Evolutionary conservation across 2,797 vertebrate genomes (phyloP).

Genomic region (Thamnophis elegans): DNA sequence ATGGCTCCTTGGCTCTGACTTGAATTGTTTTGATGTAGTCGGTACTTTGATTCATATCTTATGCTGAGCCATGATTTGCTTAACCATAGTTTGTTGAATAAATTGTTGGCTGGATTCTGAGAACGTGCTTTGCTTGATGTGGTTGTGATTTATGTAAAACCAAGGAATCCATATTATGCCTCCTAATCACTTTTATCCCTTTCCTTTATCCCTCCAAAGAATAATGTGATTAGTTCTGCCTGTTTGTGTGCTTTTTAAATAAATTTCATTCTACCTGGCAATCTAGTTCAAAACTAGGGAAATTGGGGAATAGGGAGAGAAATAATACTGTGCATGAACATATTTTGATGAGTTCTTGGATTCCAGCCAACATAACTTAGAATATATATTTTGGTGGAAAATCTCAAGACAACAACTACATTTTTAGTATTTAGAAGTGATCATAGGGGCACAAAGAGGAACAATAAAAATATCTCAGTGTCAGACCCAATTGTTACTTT

Average conservation of each 20-base stretch:
- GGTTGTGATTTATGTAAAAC: neutral
- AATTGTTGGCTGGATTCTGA: neutral
- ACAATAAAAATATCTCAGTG: neutral
- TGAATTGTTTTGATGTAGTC: neutral
- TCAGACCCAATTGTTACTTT: neutral
- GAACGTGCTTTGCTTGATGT: neutral
- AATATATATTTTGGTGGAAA: neutral
- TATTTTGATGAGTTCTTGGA: neutral
- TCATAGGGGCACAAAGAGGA: neutral
- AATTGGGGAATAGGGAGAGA: neutral
- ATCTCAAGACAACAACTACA: neutral
- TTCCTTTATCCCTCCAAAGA: neutral
- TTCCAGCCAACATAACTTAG: neutral
- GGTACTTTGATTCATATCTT: neutral
- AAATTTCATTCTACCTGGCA: neutral
- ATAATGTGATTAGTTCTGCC: neutral
- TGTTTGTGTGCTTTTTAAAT: neutral
- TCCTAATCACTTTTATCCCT: neutral
- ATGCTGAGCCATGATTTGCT: neutral
- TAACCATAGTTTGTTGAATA: neutral
- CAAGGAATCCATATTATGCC: neutral
- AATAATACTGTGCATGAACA: neutral
- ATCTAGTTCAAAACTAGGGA: neutral
- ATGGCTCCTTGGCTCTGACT: neutral
- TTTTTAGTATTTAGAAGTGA: neutral